Conservation (phyloP, 2,113 vertebrate genomes). For the Chunga burmeisteri region DNA sequence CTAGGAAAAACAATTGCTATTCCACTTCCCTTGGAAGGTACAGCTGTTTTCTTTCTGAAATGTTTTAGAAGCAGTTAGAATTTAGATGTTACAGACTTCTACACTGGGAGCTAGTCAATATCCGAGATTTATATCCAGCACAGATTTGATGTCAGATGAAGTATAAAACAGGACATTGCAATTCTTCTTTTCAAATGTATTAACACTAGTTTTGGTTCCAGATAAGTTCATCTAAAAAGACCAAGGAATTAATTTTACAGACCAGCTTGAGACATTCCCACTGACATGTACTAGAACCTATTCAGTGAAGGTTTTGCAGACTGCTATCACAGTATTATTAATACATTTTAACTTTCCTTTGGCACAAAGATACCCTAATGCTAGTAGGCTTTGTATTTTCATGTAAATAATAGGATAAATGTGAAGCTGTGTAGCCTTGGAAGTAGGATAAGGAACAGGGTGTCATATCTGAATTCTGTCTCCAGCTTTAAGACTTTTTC, state of each 20-base stretch:
- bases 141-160: not conserved
- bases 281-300: not conserved
- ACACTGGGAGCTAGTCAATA: not conserved
- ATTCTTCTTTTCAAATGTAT: not conserved
- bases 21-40: not conserved
- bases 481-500: slow-evolving; percentile 2
- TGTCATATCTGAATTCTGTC: not conserved
- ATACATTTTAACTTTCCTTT: not conserved
- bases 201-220: not conserved
- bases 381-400: slow-evolving; percentile 20
- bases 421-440: not conserved
- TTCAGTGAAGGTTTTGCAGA: not conserved
- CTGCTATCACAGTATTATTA: not conserved
- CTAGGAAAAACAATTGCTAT: not conserved
- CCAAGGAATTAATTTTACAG: not conserved
- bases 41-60: not conserved
- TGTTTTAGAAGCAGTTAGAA: slow-evolving; percentile 3
- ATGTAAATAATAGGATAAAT: slow-evolving; percentile 15
- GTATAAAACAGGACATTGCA: not conserved
- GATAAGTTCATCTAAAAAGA: not conserved
- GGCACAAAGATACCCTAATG: not conserved
- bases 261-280: not conserved
- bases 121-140: not conserved
- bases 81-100: not conserved
- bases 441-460: not conserved